Conservation (phyloP, 2,113 vertebrate genomes). For the Pteronura brasiliensis region DNA sequence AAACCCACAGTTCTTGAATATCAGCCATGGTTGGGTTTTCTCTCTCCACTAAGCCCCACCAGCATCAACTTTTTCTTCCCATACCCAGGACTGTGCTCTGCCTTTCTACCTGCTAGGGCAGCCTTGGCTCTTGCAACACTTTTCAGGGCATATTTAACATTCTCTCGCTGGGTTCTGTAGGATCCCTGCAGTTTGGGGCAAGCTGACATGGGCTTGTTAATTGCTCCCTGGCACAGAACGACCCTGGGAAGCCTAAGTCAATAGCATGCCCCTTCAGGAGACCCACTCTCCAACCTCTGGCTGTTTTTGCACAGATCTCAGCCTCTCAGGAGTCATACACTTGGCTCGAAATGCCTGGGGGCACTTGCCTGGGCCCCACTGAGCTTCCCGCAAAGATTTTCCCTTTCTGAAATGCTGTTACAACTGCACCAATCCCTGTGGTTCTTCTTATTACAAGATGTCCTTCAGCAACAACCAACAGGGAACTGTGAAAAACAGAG, state of each 20-base stretch:
- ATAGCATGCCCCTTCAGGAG: background rate
- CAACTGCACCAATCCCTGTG: background rate
- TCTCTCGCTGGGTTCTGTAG: background rate
- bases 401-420: background rate
- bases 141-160: background rate
- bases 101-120: background rate
- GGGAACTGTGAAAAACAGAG: background rate
- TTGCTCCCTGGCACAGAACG: background rate
- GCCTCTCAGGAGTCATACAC: background rate
- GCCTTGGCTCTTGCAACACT: background rate
- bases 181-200: background rate
- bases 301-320: background rate
- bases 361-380: background rate
- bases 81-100: background rate
- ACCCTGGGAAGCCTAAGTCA: background rate
- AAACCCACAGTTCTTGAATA: background rate
- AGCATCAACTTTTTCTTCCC: background rate
- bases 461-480: background rate
- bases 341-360: background rate
- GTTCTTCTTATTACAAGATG: background rate
- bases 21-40: background rate
- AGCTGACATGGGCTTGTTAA: background rate
- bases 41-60: background rate
- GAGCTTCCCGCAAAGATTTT: background rate
- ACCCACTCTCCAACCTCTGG: background rate